Conservation (phyloP, 2,797 vertebrate species). For the Babyrousa celebensis region DNA sequence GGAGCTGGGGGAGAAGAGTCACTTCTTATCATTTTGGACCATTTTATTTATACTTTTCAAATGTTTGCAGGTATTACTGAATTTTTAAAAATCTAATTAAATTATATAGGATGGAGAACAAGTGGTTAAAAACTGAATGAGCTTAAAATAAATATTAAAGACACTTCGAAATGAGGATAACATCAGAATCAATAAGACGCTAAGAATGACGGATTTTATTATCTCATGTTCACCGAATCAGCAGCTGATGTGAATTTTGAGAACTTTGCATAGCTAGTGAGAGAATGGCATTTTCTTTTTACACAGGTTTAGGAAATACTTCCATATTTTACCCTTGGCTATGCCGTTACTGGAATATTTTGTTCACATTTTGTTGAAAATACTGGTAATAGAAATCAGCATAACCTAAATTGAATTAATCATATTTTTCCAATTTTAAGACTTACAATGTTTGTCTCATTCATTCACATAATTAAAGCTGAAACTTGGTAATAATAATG, state of each 20-base stretch:
- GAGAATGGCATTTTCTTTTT: neutral
- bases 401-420: neutral
- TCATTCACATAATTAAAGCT: slow-evolving; percentile 25
- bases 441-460: slow-evolving; percentile 11
- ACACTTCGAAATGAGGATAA: neutral
- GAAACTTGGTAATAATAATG: slow-evolving; percentile 9
- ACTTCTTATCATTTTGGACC: neutral
- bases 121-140: neutral
- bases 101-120: neutral
- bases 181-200: neutral
- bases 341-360: slow-evolving; percentile 12
- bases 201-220: neutral
- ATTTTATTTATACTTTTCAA: slow-evolving; percentile 17
- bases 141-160: slow-evolving; percentile 42
- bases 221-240: neutral
- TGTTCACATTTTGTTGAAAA: slow-evolving; percentile 55
- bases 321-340: neutral
- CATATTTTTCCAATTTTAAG: slow-evolving; percentile 47
- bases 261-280: neutral
- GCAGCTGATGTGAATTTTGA: slow-evolving; percentile 18
- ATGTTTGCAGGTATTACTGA: neutral
- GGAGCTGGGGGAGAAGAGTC: neutral
- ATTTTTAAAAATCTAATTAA: slow-evolving; percentile 18
- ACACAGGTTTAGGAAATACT: neutral
- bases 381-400: neutral